Evolutionary conservation across 2,113 vertebrate species (phyloP).

Genomic region (Aphyosemion australe): DNA sequence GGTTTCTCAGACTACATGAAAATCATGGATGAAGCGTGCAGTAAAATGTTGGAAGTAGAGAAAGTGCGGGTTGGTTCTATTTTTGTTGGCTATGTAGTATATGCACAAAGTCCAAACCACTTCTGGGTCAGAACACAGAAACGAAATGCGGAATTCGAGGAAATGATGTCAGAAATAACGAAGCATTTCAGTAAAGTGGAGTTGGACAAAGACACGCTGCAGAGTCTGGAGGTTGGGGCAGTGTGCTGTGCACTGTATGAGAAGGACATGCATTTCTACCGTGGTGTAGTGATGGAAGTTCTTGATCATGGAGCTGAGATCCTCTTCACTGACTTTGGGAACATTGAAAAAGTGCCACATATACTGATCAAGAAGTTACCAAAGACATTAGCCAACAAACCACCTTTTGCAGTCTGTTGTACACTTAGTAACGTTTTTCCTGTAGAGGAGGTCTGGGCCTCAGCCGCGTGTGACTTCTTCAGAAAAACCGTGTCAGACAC

Average conservation of each 20-base stretch:
- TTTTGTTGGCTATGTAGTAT: constrained; percentile 81
- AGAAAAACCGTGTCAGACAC: constrained; percentile 77
- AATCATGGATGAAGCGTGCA: constrained; percentile 19
- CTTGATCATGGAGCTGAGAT: constrained; percentile 76
- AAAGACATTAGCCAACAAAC: constrained; percentile 75
- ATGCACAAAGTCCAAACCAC: constrained; percentile 83
- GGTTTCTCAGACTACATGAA: constrained; percentile 33
- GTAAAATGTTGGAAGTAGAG: constrained; percentile 58
- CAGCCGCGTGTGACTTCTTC: constrained; percentile 79
- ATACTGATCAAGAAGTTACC: constrained; percentile 85
- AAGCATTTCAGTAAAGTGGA: constrained; percentile 71
- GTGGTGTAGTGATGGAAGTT: constrained; percentile 80
- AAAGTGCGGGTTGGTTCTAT: constrained; percentile 71
- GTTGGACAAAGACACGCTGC: constrained; percentile 80
- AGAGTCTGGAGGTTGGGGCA: constrained; percentile 81
- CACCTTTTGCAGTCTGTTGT: constrained; percentile 86
- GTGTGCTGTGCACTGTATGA: constrained; percentile 89
- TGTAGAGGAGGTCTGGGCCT: constrained; percentile 82
- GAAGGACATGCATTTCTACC: constrained; percentile 85
- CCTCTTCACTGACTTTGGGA: constrained; percentile 91
- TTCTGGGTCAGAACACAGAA: constrained; percentile 87
- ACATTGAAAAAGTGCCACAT: constrained; percentile 83
- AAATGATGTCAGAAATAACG: constrained; percentile 81
- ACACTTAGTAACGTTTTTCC: constrained; percentile 82
- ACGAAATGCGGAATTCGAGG: constrained; percentile 81